phyloP scores from a whole-genome alignment of 2,797 vertebrate genomes.

The Catostomus latipinnis region DNA sequence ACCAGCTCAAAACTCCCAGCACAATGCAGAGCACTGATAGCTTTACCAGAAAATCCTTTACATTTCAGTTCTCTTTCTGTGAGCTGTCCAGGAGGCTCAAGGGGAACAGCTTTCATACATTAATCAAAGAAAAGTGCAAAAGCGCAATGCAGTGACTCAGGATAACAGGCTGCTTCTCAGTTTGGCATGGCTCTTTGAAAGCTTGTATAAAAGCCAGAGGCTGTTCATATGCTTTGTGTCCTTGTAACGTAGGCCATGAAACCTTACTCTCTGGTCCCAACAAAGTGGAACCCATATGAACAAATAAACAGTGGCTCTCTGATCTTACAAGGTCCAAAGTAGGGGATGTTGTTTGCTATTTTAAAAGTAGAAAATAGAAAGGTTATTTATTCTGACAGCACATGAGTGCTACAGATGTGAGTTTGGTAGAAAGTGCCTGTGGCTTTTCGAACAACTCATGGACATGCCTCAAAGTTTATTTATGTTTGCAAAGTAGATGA shows the following conservation, averaged over 20 bases:
- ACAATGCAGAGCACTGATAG: not conserved
- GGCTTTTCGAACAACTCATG: conserved; percentile 13
- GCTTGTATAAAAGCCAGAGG: conserved; percentile 29
- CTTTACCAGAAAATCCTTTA: conserved; percentile 41
- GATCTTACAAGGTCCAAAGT: conserved; percentile 50
- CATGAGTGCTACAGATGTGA: conserved; percentile 61
- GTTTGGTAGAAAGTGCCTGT: conserved; percentile 29
- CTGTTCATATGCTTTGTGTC: conserved; percentile 56
- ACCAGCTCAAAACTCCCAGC: conserved; percentile 58
- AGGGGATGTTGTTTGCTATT: conserved; percentile 49
- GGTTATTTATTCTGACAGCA: conserved; percentile 48
- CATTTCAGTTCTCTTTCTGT: conserved; percentile 32
- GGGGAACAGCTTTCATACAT: conserved; percentile 70
- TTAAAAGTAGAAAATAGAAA: conserved; percentile 46
- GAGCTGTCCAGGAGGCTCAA: conserved; percentile 21
- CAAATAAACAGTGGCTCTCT: conserved; percentile 61
- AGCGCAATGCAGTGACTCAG: conserved; percentile 63
- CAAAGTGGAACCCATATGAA: conserved; percentile 49
- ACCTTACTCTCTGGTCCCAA: conserved; percentile 21
- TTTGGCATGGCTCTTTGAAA: conserved; percentile 24
- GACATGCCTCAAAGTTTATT: conserved; percentile 51
- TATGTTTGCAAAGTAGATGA: conserved; percentile 24
- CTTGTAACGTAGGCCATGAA: conserved; percentile 43
- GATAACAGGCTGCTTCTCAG: conserved; percentile 28
- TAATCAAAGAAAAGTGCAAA: conserved; percentile 71